Evolutionary conservation across 2,888 invertebrate species (phyloP).

Genomic region (Epinotia brunnichana): DNA sequence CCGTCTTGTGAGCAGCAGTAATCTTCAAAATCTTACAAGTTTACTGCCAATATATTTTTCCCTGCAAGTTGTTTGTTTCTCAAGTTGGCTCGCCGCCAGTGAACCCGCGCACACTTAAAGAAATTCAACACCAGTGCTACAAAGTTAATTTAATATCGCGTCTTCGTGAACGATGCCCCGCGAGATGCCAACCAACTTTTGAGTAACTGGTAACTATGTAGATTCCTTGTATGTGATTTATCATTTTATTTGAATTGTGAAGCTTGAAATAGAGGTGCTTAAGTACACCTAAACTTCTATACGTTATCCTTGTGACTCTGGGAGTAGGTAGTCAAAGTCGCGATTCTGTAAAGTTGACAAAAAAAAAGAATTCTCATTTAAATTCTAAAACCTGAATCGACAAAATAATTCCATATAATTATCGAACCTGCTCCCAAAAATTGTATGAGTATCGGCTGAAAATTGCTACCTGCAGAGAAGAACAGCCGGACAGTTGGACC

Average conservation of each 20-base stretch:
- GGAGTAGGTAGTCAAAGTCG: no score
- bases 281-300: no score
- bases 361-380: no score
- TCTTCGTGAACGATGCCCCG: conserved; percentile 45
- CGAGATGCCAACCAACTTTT: conserved; percentile 34
- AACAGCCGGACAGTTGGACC: no score
- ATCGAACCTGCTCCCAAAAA: no score
- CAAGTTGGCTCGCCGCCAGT: conserved; percentile 45
- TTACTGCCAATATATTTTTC: conserved; percentile 21
- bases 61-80: conserved; percentile 40
- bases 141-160: conserved; percentile 50
- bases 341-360: no score
- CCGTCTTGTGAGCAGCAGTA: not conserved
- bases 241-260: not conserved
- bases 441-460: no score
- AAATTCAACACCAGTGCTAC: conserved; percentile 44
- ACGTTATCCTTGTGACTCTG: no score
- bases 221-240: not conserved
- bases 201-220: conserved; percentile 18
- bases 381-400: no score
- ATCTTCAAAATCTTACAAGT: conserved; percentile 17
- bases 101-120: conserved; percentile 39
- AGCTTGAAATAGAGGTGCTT: not conserved
- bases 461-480: no score
- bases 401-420: no score